These are phyloP conservation scores for Mandrillus leucophaeus DNA, from an alignment of 2,113 vertebrate species.

Conservation along the genomic window DNA sequence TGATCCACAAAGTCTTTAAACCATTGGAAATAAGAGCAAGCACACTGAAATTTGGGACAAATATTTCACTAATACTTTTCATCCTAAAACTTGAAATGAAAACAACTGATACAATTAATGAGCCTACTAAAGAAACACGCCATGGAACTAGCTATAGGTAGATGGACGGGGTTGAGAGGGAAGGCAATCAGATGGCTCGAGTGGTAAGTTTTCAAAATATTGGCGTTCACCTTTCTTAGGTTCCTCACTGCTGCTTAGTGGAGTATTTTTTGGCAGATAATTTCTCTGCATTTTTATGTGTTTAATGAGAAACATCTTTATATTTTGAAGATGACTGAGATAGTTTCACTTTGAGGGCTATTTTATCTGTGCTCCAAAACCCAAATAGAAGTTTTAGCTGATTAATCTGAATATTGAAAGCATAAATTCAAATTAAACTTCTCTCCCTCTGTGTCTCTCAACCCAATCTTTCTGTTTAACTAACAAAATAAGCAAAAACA, in stretches of 20 bases:
- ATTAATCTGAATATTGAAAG: background rate
- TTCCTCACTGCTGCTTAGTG: background rate
- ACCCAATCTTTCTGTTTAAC: background rate
- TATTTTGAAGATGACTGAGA: background rate
- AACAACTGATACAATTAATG: background rate
- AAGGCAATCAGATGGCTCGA: background rate
- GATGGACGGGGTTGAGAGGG: background rate
- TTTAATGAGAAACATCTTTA: background rate
- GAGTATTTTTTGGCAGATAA: background rate
- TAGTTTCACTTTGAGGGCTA: background rate
- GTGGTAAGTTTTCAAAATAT: background rate
- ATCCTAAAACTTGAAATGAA: slow-evolving; percentile 18
- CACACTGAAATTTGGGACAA: background rate
- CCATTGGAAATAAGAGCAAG: background rate
- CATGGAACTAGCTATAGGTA: background rate
- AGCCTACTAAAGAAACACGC: background rate
- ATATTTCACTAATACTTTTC: background rate
- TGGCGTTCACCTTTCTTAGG: background rate
- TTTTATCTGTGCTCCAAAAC: background rate
- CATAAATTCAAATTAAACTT: background rate
- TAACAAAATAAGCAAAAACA: background rate
- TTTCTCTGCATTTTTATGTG: background rate
- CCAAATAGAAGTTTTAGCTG: background rate
- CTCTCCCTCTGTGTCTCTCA: background rate
- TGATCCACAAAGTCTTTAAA: background rate